These are phyloP conservation scores for Ptychobarbus kaznakovi DNA, from an alignment of 2,797 vertebrate genomes.

Conservation along the genomic window DNA sequence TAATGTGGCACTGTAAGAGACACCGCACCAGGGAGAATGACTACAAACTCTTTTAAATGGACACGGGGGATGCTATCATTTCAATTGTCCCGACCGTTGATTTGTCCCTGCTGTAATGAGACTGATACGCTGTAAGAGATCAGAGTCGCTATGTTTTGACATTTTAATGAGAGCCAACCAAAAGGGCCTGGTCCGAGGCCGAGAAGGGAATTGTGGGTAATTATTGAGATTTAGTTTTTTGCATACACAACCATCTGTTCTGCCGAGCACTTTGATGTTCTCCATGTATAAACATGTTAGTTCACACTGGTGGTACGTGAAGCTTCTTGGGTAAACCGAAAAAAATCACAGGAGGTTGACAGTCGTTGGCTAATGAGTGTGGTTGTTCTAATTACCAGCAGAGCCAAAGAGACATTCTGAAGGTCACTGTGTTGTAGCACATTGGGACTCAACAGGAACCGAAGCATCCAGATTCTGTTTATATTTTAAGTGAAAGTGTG, in stretches of 20 bases:
- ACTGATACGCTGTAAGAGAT: neutral
- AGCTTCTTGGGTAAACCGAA: conserved; percentile 49
- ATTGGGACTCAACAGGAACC: neutral
- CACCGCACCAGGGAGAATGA: conserved; percentile 52
- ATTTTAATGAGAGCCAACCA: neutral
- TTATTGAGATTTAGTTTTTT: conserved; percentile 1
- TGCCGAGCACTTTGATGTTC: conserved; percentile 23
- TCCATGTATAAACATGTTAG: conserved; percentile 25
- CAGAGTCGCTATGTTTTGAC: neutral
- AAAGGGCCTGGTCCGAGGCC: neutral
- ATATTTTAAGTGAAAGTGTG: neutral
- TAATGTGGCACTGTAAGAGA: conserved; percentile 67
- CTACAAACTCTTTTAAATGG: conserved; percentile 63
- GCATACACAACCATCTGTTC: conserved; percentile 2
- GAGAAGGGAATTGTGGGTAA: conserved; percentile 23
- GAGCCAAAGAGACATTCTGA: conserved; percentile 55
- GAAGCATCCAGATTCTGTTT: conserved; percentile 8
- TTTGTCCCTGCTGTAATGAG: conserved; percentile 13
- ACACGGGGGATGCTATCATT: conserved; percentile 49
- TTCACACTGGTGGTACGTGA: conserved; percentile 36
- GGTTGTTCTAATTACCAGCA: conserved; percentile 66
- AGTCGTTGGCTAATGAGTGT: conserved; percentile 66
- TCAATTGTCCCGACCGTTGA: neutral
- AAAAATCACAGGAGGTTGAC: conserved; percentile 59
- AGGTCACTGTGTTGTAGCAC: conserved; percentile 55